Evolutionary conservation across 2,888 invertebrate genomes (phyloP), one percentile per base, ranked within the genome.

Genomic region (Acronicta aceris): DNA sequence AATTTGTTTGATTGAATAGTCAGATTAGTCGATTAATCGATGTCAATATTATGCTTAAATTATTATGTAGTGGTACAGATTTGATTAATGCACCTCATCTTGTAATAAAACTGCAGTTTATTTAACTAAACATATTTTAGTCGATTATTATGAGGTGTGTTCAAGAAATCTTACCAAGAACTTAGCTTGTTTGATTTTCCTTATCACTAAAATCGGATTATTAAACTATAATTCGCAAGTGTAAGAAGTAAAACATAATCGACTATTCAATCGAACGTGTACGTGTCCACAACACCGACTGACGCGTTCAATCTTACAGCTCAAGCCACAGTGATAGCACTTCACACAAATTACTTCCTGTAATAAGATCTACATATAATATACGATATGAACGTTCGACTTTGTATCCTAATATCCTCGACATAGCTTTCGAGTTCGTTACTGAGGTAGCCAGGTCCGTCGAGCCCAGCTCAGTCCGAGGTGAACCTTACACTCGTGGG

Each of bases 171-270:
- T 55, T 76, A 45, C 47, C 27, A 47, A 41, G 36, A 13, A 25
- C 1, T 4, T 47, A 25, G 33, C 16, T 25, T 15, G 25, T 54
- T 60, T 46, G 43, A 0, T 51, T 42, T 58, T 10, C 17, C 55
- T 45, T 66, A 38, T 60, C 70, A 76, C 63, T 73, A 48, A 55
- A 56, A 78, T 36, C 65, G 58, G 59, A 76, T 70, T 76, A 76
- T 57, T 53, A 10, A 40, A 41, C 6, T 69, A 70, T 53, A 79
- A 79, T 73, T 65, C 70, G 77, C 46, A 36, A 76, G 70, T 78
- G 67, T 67, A 53, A 66, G 27, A 21, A 25, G 21, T 51, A 15
- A 21, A 15, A 33, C 49, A 45, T 16, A 74, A 61, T 52, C 60
- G 61, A 74, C 71, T 74, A 66, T 66, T 60, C 36, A 67, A 77